These are phyloP conservation scores for Rana temporaria DNA, from an alignment of 2,113 vertebrate species.

Conservation along the genomic window DNA sequence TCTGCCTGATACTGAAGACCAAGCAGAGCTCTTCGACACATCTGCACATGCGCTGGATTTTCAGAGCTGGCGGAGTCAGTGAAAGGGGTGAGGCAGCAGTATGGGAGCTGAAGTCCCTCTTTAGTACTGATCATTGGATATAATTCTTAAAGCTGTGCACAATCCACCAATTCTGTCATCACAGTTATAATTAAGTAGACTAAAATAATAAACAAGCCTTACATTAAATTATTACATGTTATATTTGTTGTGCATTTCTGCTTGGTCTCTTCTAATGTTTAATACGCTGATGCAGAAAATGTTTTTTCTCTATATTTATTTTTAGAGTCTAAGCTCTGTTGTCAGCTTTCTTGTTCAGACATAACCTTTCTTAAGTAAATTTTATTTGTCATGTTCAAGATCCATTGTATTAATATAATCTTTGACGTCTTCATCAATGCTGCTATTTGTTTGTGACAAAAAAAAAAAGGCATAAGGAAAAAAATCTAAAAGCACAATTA, in stretches of 20 bases:
- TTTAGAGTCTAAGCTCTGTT: neutral
- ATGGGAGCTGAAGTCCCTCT: too few species aligned
- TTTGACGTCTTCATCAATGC: neutral
- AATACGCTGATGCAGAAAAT: neutral
- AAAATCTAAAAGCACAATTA: neutral
- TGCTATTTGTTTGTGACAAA: neutral
- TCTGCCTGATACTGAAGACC: too few species aligned
- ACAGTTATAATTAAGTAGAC: too few species aligned
- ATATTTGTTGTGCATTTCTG: neutral
- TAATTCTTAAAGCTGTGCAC: too few species aligned
- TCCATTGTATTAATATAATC: neutral
- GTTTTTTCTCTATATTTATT: neutral
- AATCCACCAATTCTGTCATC: too few species aligned
- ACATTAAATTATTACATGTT: too few species aligned
- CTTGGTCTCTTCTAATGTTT: neutral
- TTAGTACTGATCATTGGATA: too few species aligned
- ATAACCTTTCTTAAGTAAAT: neutral
- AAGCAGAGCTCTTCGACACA: too few species aligned
- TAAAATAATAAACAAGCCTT: too few species aligned
- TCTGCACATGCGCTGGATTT: too few species aligned
- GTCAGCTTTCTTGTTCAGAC: slow-evolving; percentile 7
- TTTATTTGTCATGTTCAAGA: neutral
- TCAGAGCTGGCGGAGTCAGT: too few species aligned
- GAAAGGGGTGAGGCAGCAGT: too few species aligned
- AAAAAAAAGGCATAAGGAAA: neutral